Evolutionary conservation across 2,888 invertebrate genomes (phyloP), one percentile per base, ranked within the genome.

Genomic region (Drosophila pegasa): DNA sequence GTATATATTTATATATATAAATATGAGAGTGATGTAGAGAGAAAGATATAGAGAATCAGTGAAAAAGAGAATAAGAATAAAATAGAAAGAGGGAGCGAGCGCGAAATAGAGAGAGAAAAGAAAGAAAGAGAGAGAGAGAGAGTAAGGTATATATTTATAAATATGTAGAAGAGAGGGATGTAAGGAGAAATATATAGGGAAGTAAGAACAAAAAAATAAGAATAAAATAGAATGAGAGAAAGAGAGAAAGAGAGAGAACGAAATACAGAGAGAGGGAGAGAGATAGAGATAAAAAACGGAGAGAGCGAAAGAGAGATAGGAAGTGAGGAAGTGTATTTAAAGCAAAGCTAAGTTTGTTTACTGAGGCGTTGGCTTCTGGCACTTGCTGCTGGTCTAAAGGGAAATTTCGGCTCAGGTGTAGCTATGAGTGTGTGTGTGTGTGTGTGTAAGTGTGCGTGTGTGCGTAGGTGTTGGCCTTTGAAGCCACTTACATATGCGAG

Each of bases 401-500:
- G 10, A 59, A 60, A 67, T 67, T 61, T 50, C 35, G 50, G 40
- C 50, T 25, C 27, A 69, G 57, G 25, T 57, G 40, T 29, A 16
- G 40, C 20, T 12, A 6, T 10, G 37, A 18, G 20, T 16, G 18
- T 8, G 16, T 50, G n/a, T 22, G 20, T 9, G 29, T 35, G 27
- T 16, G 43, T 33, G 35, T 4, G 51, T 18, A 18, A 16, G n/a
- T 7, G 55, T 31, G 52, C 25, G 20, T 20, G 16, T 27, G 40
- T 16, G 40, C 8, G 29, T 14, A 27, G 3, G 43, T 50, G 10
- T 45, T 14, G 0, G 35, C 43, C 40, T 70, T 65, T 76, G 58
- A 62, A 65, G 65, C 55, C 56, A 73, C 62, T 69, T 69, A 69
- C 47, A 73, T 78, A 78, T 73, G 68, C 68, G 59, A 45, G 51